Conservation (phyloP, 2,797 vertebrate genomes). For the Remorina albescens region DNA sequence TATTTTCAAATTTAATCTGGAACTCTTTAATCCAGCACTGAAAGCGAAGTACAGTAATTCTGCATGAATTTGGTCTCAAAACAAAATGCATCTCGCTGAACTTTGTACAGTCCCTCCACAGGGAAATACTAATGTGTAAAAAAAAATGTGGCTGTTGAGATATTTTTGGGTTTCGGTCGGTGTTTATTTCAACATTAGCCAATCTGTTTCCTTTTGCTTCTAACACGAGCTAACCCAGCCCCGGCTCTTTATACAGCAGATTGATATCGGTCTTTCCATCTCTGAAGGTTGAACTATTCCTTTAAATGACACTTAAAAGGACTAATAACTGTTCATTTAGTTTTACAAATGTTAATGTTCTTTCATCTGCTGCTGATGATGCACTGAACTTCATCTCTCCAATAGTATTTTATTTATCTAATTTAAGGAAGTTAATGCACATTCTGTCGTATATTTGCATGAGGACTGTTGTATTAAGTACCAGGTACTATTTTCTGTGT, state of each 20-base stretch:
- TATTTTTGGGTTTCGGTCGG: neutral
- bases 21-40: no score
- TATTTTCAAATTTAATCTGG: no score
- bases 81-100: no score
- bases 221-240: neutral
- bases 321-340: neutral
- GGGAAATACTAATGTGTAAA: no score
- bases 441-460: conserved; percentile 39
- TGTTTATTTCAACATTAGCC: no score
- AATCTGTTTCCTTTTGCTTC: neutral
- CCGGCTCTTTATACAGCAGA: neutral
- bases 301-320: neutral
- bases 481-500: neutral
- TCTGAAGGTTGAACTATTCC: conserved; percentile 20
- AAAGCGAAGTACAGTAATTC: no score
- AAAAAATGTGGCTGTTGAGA: no score
- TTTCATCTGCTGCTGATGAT: conserved; percentile 5
- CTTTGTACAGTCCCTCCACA: no score
- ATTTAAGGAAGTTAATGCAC: neutral
- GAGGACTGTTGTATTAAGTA: neutral
- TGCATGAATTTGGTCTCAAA: no score
- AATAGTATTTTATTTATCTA: neutral
- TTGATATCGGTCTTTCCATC: neutral
- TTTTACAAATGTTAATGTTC: neutral
- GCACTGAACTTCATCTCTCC: neutral